These are phyloP conservation scores for Aegypius monachus DNA, from an alignment of 2,113 vertebrate species.

Conservation along the genomic window DNA sequence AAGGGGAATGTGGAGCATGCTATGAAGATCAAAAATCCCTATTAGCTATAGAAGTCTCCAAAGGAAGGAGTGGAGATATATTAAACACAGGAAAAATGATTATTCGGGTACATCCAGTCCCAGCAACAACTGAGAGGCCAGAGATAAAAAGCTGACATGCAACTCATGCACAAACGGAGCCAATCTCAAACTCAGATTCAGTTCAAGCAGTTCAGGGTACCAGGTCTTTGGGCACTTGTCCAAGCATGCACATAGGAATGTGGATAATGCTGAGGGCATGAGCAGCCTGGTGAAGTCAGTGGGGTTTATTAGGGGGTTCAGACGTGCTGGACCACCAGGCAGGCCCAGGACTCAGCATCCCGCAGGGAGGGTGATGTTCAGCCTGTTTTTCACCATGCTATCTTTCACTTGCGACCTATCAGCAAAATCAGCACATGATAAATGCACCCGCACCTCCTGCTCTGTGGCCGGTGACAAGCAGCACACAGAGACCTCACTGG, in stretches of 20 bases:
- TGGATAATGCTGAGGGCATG: neutral
- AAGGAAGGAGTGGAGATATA: neutral
- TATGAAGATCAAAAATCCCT: neutral
- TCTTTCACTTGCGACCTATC: neutral
- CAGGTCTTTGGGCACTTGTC: neutral
- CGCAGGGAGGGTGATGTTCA: neutral
- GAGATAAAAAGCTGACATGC: neutral
- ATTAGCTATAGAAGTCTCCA: neutral
- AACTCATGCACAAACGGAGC: neutral
- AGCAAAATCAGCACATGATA: neutral
- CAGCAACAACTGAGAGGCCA: neutral
- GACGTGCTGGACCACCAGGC: conserved; percentile 5
- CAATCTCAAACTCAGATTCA: neutral
- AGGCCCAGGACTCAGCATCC: neutral
- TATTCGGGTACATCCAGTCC: neutral
- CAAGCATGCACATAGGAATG: neutral
- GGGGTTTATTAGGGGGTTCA: neutral
- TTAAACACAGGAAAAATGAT: neutral
- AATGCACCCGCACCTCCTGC: neutral
- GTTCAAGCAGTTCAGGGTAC: neutral
- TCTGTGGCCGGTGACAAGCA: neutral
- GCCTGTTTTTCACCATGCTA: neutral
- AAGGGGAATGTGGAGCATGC: neutral
- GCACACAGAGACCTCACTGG: neutral
- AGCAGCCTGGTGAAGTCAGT: neutral